Conservation (phyloP, 2,113 vertebrate genomes). For the Gopherus evgoodei region DNA sequence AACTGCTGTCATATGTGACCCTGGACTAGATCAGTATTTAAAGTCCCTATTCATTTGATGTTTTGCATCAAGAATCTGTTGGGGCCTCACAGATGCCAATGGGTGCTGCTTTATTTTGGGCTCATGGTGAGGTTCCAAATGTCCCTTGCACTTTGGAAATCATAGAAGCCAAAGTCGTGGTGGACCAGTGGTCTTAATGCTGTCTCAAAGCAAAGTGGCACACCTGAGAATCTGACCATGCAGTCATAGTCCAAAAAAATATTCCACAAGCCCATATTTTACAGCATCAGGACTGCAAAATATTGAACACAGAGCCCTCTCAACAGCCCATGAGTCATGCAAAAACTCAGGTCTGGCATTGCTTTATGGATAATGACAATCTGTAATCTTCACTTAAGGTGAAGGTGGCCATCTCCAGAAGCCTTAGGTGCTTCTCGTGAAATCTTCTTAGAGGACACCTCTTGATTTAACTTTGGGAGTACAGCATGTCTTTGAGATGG, state of each 20-base stretch:
- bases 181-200: not conserved
- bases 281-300: not conserved
- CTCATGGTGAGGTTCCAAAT: not conserved
- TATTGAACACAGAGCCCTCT: not conserved
- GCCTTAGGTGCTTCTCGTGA: not conserved
- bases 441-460: not conserved
- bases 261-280: not conserved
- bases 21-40: not conserved
- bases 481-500: not conserved
- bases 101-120: not conserved
- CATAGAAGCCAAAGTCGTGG: not conserved
- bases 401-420: not conserved
- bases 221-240: not conserved
- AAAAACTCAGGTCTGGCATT: not conserved
- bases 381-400: not conserved
- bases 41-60: not conserved
- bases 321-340: not conserved
- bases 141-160: not conserved
- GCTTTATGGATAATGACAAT: accelerated
- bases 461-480: not conserved
- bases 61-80: conserved; percentile 30
- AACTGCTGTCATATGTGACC: not conserved
- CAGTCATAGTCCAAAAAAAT: not conserved
- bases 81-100: not conserved
- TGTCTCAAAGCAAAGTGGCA: not conserved